Conservation (phyloP, 2,113 vertebrate species). For the Mus musculus region DNA sequence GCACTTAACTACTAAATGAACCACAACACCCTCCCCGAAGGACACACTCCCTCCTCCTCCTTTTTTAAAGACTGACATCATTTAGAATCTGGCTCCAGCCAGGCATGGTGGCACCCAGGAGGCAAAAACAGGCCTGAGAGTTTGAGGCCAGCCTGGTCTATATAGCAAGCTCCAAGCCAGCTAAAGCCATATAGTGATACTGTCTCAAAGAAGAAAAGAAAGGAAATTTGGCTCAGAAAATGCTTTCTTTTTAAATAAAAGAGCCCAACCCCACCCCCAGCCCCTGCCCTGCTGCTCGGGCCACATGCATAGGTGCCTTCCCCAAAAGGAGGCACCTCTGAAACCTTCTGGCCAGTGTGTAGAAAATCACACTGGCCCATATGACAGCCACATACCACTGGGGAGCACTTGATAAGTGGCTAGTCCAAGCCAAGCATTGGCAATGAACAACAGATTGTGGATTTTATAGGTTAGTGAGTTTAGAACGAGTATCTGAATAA, state of each 20-base stretch:
- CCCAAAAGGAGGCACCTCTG: not conserved
- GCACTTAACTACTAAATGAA: not conserved
- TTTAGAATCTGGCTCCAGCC: not conserved
- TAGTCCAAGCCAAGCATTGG: not conserved
- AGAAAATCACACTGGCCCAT: not conserved
- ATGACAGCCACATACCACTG: not conserved
- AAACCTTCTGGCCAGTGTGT: not conserved
- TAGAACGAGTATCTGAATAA: not conserved
- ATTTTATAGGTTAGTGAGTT: not conserved
- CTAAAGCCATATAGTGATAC: not conserved
- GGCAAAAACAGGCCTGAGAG: not conserved
- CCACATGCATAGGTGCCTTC: not conserved
- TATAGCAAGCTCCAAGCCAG: not conserved
- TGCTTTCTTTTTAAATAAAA: conserved; percentile 15
- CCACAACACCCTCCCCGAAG: not conserved
- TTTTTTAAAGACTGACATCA: not conserved
- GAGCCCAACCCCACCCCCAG: not conserved
- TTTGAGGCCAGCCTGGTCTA: not conserved
- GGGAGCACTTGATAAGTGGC: not conserved
- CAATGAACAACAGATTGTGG: not conserved
- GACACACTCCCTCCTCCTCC: not conserved
- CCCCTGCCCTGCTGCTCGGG: no score
- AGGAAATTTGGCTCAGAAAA: not conserved
- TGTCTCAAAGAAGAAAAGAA: not conserved
- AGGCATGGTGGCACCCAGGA: not conserved